Evolutionary conservation across 23 tunicate species (phyloP), one percentile per base, ranked within the genome.

Genomic region (Clavelina lepadiformis): DNA sequence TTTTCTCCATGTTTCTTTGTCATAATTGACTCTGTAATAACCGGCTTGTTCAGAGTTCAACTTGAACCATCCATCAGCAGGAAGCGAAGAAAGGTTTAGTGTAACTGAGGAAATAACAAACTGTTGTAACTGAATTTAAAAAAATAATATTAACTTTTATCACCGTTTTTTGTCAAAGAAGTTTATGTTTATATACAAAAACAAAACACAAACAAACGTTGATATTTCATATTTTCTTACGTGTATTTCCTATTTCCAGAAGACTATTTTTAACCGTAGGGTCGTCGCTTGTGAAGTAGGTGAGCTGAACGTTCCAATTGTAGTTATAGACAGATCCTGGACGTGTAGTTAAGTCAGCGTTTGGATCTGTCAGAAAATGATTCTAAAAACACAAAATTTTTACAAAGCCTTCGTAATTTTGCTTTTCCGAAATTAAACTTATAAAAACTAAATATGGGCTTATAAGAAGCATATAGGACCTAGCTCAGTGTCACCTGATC

Each of bases 21-120:
- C 84, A 45, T 94, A 94, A 27, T 86, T 76, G 3, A 94, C 99
- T 46, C 99, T 72, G 77, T 85, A 94, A 61, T 68, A 86, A 15
- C 91, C 91, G 20, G 69, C 74, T 66, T 86, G 79, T 0, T 77
- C 77, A 19, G 79, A 68, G 62, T 94, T 94, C 28, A 94, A 46
- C 76, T 94, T 94, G 3, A 86, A 28, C 83, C 86, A 84, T 23
- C 52, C 79, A n/a, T 46, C 78, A 31, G 46, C 61, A 31, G n/a
- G n/a, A n/a, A n/a, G n/a, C n/a, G n/a, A n/a, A n/a, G n/a, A n/a
- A n/a, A n/a, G n/a, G n/a, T n/a, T n/a, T n/a, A n/a, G n/a, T n/a
- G n/a, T n/a, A n/a, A n/a, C n/a, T n/a, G n/a, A n/a, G n/a, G n/a
- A n/a, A n/a, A n/a, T n/a, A n/a, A n/a, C n/a, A n/a, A n/a, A n/a